phyloP scores from a whole-genome alignment of 2,888 invertebrate genomes.

The Amblyjoppa proteus region DNA sequence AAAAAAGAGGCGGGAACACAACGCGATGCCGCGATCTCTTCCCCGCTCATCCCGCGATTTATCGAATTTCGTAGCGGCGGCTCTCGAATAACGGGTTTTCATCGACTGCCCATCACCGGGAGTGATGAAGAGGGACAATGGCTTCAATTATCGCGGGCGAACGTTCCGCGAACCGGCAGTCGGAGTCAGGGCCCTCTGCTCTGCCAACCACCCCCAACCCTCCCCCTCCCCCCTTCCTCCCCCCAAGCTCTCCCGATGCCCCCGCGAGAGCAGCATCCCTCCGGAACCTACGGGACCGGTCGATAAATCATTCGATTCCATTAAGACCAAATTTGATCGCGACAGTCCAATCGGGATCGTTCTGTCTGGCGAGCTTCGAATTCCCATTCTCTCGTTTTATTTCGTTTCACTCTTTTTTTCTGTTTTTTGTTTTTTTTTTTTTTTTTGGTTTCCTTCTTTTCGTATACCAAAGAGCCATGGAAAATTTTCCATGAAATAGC shows the following conservation, averaged over 20 bases:
- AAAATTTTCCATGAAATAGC: neutral
- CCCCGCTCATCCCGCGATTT: conserved; percentile 53
- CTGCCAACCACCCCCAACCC: neutral
- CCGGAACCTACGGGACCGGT: conserved; percentile 49
- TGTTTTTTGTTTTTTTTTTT: conserved; percentile 7
- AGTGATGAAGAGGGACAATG: conserved; percentile 71
- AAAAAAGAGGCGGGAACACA: conserved; percentile 31
- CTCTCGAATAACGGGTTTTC: conserved; percentile 67
- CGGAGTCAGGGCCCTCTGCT: conserved; percentile 33
- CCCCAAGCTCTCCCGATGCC: neutral
- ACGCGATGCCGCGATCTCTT: conserved; percentile 37
- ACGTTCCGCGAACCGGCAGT: conserved; percentile 27
- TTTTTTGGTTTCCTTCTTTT: neutral
- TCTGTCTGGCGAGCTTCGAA: conserved; percentile 46
- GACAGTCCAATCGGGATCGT: conserved; percentile 67
- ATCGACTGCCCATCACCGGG: conserved; percentile 67
- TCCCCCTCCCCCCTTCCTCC: neutral
- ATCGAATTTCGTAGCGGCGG: conserved; percentile 68
- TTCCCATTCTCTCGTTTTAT: conserved; percentile 29
- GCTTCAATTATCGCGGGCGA: conserved; percentile 69
- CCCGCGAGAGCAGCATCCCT: conserved; percentile 5
- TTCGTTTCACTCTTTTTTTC: conserved; percentile 24
- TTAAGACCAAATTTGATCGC: conserved; percentile 68
- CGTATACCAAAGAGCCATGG: conserved; percentile 37
- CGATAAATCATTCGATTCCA: conserved; percentile 71